These are phyloP conservation scores for Mycalesis mineus DNA, from an alignment of 2,888 invertebrate species.

Conservation along the genomic window DNA sequence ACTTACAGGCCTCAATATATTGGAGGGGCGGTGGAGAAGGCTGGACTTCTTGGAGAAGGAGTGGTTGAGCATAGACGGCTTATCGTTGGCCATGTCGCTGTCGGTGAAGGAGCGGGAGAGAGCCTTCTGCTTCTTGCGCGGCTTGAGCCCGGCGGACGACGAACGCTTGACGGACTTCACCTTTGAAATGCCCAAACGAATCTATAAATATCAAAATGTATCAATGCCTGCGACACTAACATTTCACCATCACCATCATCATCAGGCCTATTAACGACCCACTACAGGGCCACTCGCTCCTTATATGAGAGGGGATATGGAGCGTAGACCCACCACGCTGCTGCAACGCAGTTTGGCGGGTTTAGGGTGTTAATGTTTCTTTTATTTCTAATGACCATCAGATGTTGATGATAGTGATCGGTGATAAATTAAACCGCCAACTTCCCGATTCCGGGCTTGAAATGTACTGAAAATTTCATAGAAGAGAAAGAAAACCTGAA, in stretches of 20 bases:
- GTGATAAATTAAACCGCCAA: no score
- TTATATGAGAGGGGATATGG: no score
- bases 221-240: conserved; percentile 10
- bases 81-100: conserved; percentile 66
- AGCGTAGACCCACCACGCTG: no score
- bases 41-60: conserved; percentile 76
- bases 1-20: conserved; percentile 84
- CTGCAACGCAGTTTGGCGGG: no score
- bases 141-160: conserved; percentile 59
- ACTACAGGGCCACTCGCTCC: no score
- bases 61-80: conserved; percentile 78
- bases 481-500: no score
- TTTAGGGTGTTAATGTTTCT: no score
- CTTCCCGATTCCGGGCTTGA: no score
- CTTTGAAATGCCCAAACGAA: conserved; percentile 71
- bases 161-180: conserved; percentile 69
- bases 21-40: conserved; percentile 82
- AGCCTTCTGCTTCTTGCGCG: conserved; percentile 72
- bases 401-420: background rate
- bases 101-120: conserved; percentile 63
- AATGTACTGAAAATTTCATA: no score
- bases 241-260: no score
- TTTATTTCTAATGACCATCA: background rate
- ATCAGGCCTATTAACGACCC: no score
- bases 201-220: conserved; percentile 61